Evolutionary conservation across 2,888 invertebrate genomes (phyloP).

Genomic region (Pristionchus exspectatus): DNA sequence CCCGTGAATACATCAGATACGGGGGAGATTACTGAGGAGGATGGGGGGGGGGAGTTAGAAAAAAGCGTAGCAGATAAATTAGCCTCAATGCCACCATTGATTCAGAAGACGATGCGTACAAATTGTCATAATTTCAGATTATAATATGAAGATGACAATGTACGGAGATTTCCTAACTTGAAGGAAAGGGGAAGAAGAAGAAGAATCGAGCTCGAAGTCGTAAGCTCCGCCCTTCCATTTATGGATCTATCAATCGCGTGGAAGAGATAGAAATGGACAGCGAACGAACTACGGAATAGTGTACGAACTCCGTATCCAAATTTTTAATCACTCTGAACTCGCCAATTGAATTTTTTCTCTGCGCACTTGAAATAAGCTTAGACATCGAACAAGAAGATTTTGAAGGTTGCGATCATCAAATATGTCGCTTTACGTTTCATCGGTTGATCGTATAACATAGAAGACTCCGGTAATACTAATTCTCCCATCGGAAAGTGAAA

Average conservation of each 20-base stretch:
- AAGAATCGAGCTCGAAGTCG: not conserved
- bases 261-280: not conserved
- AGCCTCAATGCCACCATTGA: too few relatives aligned
- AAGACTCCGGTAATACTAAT: too few relatives aligned
- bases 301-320: not conserved
- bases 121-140: too few relatives aligned
- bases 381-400: too few relatives aligned
- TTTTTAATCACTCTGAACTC: not conserved
- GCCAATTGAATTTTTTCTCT: too few relatives aligned
- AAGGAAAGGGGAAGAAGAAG: not conserved
- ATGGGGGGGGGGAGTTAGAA: not conserved
- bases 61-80: too few relatives aligned
- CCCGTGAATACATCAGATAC: slow-evolving; percentile 33
- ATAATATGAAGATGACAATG: not conserved
- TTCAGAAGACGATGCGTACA: too few relatives aligned
- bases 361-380: too few relatives aligned
- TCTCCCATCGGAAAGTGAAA: too few relatives aligned
- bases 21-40: not conserved
- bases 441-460: not conserved
- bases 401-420: too few relatives aligned
- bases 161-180: not conserved
- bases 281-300: not conserved
- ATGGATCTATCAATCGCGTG: not conserved
- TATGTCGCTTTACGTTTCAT: not conserved
- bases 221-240: not conserved